Evolutionary conservation across 1,140 invertebrate species (phyloP).

Genomic region (Drosophila eugracilis): DNA sequence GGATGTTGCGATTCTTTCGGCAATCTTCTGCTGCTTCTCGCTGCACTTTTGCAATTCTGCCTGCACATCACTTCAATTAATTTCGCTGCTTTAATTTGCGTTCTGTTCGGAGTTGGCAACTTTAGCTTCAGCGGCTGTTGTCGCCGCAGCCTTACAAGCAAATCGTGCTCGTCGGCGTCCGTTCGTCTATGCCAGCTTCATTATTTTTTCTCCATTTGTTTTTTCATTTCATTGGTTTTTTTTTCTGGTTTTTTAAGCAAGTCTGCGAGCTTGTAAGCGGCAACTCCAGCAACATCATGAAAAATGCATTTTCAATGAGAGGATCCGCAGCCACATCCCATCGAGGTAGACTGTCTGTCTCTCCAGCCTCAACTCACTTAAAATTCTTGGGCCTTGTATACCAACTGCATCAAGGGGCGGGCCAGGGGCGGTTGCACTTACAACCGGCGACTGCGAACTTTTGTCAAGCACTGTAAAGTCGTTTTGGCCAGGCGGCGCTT

Average conservation of each 20-base stretch:
- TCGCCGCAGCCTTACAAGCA: constrained; percentile 72
- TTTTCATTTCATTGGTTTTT: neutral
- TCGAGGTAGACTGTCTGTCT: constrained; percentile 56
- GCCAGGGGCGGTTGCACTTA: constrained; percentile 46
- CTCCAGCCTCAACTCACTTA: constrained; percentile 74
- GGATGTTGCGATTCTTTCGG: constrained; percentile 31
- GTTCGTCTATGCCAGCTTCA: constrained; percentile 84
- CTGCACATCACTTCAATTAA: constrained; percentile 83
- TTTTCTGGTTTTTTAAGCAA: constrained; percentile 4
- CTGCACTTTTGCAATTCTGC: constrained; percentile 56
- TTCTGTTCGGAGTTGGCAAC: constrained; percentile 57
- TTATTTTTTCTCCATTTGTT: constrained; percentile 67
- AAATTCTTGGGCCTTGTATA: constrained; percentile 79
- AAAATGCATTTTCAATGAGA: constrained; percentile 83
- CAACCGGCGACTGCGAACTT: constrained; percentile 55
- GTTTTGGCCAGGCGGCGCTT: constrained; percentile 68
- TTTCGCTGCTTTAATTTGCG: constrained; percentile 79
- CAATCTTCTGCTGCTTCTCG: constrained; percentile 28
- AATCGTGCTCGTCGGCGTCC: constrained; percentile 83
- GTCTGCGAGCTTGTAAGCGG: constrained; percentile 42
- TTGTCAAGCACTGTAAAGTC: constrained; percentile 81
- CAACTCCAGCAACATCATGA: constrained; percentile 71
- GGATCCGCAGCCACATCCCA: constrained; percentile 42
- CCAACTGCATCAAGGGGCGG: constrained; percentile 7
- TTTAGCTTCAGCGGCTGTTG: constrained; percentile 42